Evolutionary conservation across 2,797 vertebrate species (phyloP), one percentile per base, ranked within the genome.

Genomic region (Syngnathus rostellatus): DNA sequence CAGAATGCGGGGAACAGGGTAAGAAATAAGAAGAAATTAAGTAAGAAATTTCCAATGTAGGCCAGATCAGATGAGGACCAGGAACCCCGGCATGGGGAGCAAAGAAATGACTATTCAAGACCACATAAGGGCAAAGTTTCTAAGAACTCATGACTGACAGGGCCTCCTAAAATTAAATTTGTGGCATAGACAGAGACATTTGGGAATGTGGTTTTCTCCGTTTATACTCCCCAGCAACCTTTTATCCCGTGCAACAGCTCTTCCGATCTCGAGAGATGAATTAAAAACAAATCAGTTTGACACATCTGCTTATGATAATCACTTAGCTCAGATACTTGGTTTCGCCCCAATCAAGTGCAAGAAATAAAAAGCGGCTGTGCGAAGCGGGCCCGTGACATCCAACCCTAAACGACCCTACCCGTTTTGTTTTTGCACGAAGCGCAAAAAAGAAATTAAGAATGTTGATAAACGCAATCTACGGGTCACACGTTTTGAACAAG

Each of bases 371-470:
- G 3, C 4, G 8, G 3, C 38, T 73, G 80, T 71, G 16, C n/a
- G 19, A 51, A 51, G n/a, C 48, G 48, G 48, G n/a, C 3, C 8
- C 43, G 67, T 80, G 86, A 89, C 81, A 71, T 83, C 86, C 79
- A 81, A 85, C 85, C 86, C 66, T 53, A 79, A 85, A 82, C 83
- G 86, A 85, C 85, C 83, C 82, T 88, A 89, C 88, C 84, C 87
- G 40, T 46, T 85, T 81, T 85, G 83, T 89, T 90, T 90, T 90
- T 87, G 87, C 85, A 85, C 71, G 73, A 74, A 51, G 75, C 72
- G 79, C 77, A 81, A 87, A 90, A 90, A 86, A 88, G 77, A 91
- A 90, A 92, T 90, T 89, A 85, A 89, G 88, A 90, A 90, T 90
- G 88, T 86, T 86, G 87, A 90, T 88, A 87, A 85, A 84, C 85